A percentile compares a stretch with the other conserved stretches of the same genome.
phyloP scores from a whole-genome alignment of 2,113 vertebrate species.

The Pangasianodon hypophthalmus region DNA sequence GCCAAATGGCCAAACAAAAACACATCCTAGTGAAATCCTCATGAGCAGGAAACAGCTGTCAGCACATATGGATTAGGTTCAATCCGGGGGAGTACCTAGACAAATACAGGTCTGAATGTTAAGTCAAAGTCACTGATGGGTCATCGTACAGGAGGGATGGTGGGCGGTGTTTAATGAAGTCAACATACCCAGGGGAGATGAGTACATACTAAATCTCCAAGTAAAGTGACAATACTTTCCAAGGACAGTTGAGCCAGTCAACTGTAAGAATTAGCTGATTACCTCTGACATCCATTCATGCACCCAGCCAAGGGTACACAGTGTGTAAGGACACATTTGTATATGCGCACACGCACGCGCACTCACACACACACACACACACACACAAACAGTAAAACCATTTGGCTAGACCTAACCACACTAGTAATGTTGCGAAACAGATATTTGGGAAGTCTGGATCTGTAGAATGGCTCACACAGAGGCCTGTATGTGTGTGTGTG shows the following conservation, averaged over 20 bases:
- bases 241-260: constrained; percentile 23
- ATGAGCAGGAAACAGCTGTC: neutral
- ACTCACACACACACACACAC: neutral
- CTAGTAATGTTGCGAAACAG: constrained; percentile 20
- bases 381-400: constrained; percentile 1
- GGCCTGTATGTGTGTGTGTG: neutral
- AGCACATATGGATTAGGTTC: neutral
- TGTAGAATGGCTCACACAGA: neutral
- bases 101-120: neutral
- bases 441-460: constrained; percentile 47
- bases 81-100: neutral
- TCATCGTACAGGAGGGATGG: neutral
- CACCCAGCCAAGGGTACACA: neutral
- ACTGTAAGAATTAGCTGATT: neutral
- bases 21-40: neutral
- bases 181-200: neutral
- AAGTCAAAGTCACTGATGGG: neutral
- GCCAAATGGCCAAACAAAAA: neutral
- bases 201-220: neutral
- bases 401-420: neutral
- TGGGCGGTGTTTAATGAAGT: neutral
- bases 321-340: neutral
- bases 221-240: constrained; percentile 39
- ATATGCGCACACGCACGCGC: neutral
- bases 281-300: neutral